Percentiles rank a stretch among this genome's conserved stretches.
These are phyloP conservation scores for Montipora foliosa DNA, from an alignment of 64 coral and sea anemone species.

Conservation along the genomic window DNA sequence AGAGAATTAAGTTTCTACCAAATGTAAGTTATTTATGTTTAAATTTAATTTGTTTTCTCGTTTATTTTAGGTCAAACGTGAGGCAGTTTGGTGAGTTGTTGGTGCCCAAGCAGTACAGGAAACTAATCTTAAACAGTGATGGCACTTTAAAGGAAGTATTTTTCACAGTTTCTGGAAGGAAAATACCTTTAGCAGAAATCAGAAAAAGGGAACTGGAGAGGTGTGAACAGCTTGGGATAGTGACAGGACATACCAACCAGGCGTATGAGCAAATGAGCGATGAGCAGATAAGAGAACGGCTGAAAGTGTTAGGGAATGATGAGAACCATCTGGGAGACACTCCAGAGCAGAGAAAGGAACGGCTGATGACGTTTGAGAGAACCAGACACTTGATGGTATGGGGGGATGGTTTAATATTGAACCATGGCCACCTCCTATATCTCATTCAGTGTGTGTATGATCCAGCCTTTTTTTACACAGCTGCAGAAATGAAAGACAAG, in stretches of 20 bases:
- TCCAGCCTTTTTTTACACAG: slow-evolving; percentile 65
- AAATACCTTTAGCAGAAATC: slow-evolving; percentile 65
- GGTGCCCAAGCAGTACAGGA: slow-evolving; percentile 48
- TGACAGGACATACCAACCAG: slow-evolving; percentile 57
- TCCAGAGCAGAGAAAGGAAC: slow-evolving; percentile 3
- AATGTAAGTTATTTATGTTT: too few species aligned
- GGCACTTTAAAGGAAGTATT: slow-evolving; percentile 29
- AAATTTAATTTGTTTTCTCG: neutral
- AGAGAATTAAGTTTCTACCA: too few species aligned
- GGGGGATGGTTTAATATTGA: slow-evolving; percentile 63
- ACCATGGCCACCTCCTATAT: slow-evolving; percentile 67
- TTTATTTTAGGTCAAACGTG: neutral
- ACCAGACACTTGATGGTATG: slow-evolving; percentile 59
- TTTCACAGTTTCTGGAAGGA: slow-evolving; percentile 67
- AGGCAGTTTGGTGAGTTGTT: slow-evolving; percentile 42
- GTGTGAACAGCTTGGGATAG: slow-evolving; percentile 51
- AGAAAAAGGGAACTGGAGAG: slow-evolving; percentile 26
- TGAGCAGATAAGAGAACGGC: slow-evolving; percentile 26
- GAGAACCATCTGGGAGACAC: neutral
- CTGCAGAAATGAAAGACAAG: slow-evolving; percentile 41
- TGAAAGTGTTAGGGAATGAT: slow-evolving; percentile 7
- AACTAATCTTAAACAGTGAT: slow-evolving; percentile 35
- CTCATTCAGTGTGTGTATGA: slow-evolving; percentile 55
- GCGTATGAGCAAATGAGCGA: slow-evolving; percentile 42
- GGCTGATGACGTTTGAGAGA: slow-evolving; percentile 42